These are phyloP conservation scores for Chionoecetes opilio DNA, from an alignment of 1,140 invertebrate species.

Conservation along the genomic window DNA sequence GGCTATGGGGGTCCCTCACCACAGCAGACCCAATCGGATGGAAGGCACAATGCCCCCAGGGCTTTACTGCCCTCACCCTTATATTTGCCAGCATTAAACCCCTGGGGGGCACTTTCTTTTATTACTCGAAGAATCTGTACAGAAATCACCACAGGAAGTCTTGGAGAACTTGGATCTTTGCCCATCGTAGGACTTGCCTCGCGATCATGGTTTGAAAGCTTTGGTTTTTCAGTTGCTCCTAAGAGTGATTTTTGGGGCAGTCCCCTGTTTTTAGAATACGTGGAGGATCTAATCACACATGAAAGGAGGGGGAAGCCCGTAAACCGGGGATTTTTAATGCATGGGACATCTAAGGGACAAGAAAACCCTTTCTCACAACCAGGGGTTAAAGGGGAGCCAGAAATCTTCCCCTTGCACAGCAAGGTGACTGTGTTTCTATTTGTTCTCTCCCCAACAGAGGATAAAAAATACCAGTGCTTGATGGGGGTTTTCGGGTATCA, in stretches of 20 bases:
- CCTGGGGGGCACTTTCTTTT: conserved; percentile 15
- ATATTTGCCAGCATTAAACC: not conserved
- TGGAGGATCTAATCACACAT: conserved; percentile 33
- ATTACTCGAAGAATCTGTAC: not conserved
- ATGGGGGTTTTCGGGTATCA: conserved; percentile 44
- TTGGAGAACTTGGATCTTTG: conserved; percentile 14
- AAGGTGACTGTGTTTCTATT: conserved; percentile 53
- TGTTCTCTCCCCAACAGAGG: conserved; percentile 55
- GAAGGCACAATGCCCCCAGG: not conserved
- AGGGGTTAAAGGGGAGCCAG: conserved; percentile 56
- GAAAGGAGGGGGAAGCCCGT: not conserved
- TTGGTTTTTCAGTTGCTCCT: not conserved
- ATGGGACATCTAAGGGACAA: not conserved
- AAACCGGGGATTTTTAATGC: not conserved
- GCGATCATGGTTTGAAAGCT: not conserved
- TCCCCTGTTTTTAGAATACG: conserved; percentile 56
- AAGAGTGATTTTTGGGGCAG: not conserved
- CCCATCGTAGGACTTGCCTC: not conserved
- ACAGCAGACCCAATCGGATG: not conserved
- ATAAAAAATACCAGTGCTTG: conserved; percentile 7
- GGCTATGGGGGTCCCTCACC: not conserved
- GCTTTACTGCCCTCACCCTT: not conserved
- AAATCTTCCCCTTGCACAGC: not conserved
- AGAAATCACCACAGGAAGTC: not conserved
- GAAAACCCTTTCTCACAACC: conserved; percentile 41